Base-by-base conservation (phyloP, 2,888 invertebrate species). In the Philereme vetulata region DNA sequence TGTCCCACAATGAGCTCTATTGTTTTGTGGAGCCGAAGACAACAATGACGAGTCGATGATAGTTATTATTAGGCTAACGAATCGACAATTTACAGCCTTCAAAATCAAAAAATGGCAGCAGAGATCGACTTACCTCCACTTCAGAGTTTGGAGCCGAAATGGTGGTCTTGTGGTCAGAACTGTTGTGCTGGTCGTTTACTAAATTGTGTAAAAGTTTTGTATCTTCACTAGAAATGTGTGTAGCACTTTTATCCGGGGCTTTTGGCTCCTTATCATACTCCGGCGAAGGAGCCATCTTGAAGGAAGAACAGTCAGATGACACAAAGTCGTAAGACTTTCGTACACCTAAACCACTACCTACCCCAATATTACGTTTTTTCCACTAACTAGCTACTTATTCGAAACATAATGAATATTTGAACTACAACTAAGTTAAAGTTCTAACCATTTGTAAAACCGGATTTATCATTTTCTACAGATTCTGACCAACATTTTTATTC, bases 251-350 rank as follows among this genome's bases (percentile, higher is more conserved):
- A 90, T 95, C 95, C 77, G 95, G 95, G 82, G 95, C 95, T 92
- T 95, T 95, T 70, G 95, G 95, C 93, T 95, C 94, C 92, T 94
- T 94, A 92, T 95, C 95, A 92, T 95, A 94, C 89, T 95, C 95
- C 90, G 95, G 95, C 89, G 95, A 94, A 93, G 95, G 95, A 93
- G 95, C 95, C 95, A 95, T 95, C 93, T 94, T 94, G 93, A 88
- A 90, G 90, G 92, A 90, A 91, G 89, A 88, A 85, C 85, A 92
- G 90, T 91, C 92, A 92, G 92, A 92, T 92, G 92, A 92, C 92
- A 92, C 91, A 90, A 60, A 89, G 91, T 92, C 90, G 86, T 90
- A 88, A 86, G 92, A 92, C 90, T 90, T 86, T 86, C 83, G 75
- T 82, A 85, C 90, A 85, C 88, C 80, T 69, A 85, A 83, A 81